Percentiles rank a stretch among this genome's conserved stretches.
Conservation (phyloP, 1,140 invertebrate genomes). For the Zaprionus gabonicus region DNA sequence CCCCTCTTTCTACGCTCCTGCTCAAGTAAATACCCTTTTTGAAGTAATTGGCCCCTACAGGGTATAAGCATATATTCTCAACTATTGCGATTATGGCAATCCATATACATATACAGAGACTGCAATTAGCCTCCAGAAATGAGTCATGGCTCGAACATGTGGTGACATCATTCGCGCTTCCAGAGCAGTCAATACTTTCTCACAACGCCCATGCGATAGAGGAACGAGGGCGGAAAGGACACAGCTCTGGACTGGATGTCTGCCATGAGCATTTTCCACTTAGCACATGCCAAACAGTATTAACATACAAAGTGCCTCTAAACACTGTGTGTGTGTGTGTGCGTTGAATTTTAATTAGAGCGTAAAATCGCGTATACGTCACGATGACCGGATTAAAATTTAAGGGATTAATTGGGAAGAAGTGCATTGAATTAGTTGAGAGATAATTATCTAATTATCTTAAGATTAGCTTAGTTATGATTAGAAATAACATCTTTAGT, state of each 20-base stretch:
- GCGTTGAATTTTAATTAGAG: slow-evolving; percentile 52
- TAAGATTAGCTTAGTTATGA: neutral
- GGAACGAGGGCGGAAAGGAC: neutral
- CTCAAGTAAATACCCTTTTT: neutral
- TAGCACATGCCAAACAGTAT: slow-evolving; percentile 45
- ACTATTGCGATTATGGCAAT: neutral
- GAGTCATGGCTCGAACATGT: slow-evolving; percentile 38
- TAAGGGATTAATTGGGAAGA: neutral
- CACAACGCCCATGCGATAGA: neutral
- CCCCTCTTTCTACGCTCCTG: neutral
- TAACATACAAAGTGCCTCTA: slow-evolving; percentile 61
- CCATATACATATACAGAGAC: neutral
- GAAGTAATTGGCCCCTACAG: neutral
- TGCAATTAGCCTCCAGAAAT: slow-evolving; percentile 3
- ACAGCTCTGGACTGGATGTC: slow-evolving; percentile 22
- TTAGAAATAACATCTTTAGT: too few species aligned
- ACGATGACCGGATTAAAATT: neutral
- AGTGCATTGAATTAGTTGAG: neutral
- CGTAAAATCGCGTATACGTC: slow-evolving; percentile 11
- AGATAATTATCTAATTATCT: neutral
- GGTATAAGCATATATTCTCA: neutral
- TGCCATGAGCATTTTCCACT: slow-evolving; percentile 46
- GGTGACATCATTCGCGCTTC: slow-evolving; percentile 68
- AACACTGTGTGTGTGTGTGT: slow-evolving; percentile 26
- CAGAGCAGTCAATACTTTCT: slow-evolving; percentile 1